These are phyloP conservation scores for Dascillus cervinus DNA, from an alignment of 2,888 invertebrate genomes.

Conservation along the genomic window DNA sequence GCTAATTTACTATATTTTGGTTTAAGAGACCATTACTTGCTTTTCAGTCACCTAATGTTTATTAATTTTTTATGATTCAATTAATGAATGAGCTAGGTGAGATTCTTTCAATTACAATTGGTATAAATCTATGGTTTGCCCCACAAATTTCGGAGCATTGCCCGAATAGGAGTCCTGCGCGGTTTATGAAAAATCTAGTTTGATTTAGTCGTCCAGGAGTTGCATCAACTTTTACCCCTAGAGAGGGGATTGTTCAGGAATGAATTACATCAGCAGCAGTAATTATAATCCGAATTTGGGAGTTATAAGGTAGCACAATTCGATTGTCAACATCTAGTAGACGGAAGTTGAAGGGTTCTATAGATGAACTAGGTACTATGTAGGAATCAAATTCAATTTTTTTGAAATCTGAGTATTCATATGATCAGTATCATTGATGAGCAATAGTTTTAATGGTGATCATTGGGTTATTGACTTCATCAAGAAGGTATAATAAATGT, in stretches of 20 bases:
- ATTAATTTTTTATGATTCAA: slow-evolving; percentile 47
- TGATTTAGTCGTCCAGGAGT: slow-evolving; percentile 59
- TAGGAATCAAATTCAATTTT: slow-evolving; percentile 56
- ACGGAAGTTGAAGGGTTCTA: slow-evolving; percentile 45
- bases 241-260: slow-evolving; percentile 54
- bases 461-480: slow-evolving; percentile 53
- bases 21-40: slow-evolving; percentile 66
- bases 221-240: slow-evolving; percentile 59
- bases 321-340: slow-evolving; percentile 59
- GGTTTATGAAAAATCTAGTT: slow-evolving; percentile 53
- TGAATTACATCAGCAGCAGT: slow-evolving; percentile 59
- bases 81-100: slow-evolving; percentile 49
- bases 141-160: slow-evolving; percentile 81
- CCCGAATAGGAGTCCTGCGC: slow-evolving; percentile 60
- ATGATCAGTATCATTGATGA: slow-evolving; percentile 54
- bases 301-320: slow-evolving; percentile 50
- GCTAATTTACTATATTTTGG: slow-evolving; percentile 55
- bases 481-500: slow-evolving; percentile 52
- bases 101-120: slow-evolving; percentile 59
- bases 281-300: slow-evolving; percentile 56
- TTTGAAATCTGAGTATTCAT: slow-evolving; percentile 58
- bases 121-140: slow-evolving; percentile 73
- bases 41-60: slow-evolving; percentile 60
- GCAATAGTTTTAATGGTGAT: slow-evolving; percentile 56
- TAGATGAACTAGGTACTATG: slow-evolving; percentile 47